Evolutionary conservation across 2,797 vertebrate genomes (phyloP), one percentile per base, ranked within the genome.

Genomic region (Sphenopsis melanotis): DNA sequence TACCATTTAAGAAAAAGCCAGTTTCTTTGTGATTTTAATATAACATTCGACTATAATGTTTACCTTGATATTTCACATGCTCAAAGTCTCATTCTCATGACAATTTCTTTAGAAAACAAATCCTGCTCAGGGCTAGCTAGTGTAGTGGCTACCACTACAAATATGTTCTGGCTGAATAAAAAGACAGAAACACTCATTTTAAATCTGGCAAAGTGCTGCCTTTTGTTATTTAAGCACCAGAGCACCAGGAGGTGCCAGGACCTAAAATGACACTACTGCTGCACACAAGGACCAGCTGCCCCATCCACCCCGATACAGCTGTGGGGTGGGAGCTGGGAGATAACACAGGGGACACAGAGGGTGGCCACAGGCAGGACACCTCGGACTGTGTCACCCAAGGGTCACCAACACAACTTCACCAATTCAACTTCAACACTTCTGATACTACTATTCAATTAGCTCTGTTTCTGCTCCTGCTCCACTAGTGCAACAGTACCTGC

Each of bases 281-380:
- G 27, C n/a, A 60, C 0, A 0, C 7, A 50, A 57, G n/a, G 42
- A 57, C 6, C 9, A 41, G 27, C 32, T 57, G 32, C 26, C 37
- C 41, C n/a, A 47, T 8, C 11, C 0, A 0, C 12, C 16, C 0
- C 0, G 52, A n/a, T 0, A 0, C 0, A 1, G 9, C 29, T 11
- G 8, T 8, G 26, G 7, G 2, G 20, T 5, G 1, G 21, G 49
- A 76, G 52, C 3, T 19, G 20, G 15, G 19, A 59, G 55, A 6
- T 1, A 1, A 46, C 2, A 11, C 23, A 16, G 15, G 29, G 55
- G 16, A 21, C 10, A 3, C 21, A 22, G 32, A 0, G 1, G 12
- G 59, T 11, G 34, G 29, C 46, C 85, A 44, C 0, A 0, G 30
- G 30, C 32, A 77, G 32, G 29, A 17, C 65, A 68, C 46, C 12